phyloP scores from a whole-genome alignment of 2,113 vertebrate species.

The Aptenodytes patagonicus region DNA sequence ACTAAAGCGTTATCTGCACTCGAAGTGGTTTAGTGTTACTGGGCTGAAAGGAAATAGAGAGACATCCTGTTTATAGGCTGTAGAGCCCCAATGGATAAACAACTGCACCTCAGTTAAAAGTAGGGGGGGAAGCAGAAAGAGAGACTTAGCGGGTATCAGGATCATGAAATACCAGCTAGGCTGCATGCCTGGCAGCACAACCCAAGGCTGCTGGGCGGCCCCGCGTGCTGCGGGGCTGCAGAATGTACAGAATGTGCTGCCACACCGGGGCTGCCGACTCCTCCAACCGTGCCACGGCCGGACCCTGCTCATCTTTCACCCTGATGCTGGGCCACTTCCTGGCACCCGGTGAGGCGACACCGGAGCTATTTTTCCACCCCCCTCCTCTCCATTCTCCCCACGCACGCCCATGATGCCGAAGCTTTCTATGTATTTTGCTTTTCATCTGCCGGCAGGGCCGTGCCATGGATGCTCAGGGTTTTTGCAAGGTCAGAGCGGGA shows the following conservation, averaged over 20 bases:
- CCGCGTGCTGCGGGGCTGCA: not conserved
- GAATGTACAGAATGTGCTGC: slow-evolving; percentile 22
- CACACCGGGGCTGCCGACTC: not conserved
- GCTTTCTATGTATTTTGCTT: not conserved
- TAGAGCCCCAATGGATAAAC: slow-evolving; percentile 25
- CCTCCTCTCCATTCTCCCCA: not conserved
- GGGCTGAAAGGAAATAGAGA: slow-evolving; percentile 42
- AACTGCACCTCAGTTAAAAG: not conserved
- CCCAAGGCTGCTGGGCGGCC: not conserved
- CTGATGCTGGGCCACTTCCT: not conserved
- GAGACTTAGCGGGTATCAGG: not conserved
- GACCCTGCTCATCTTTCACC: not conserved
- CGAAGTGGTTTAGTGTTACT: not conserved
- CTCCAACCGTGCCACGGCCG: not conserved
- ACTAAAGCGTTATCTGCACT: not conserved
- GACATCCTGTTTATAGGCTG: slow-evolving; percentile 57
- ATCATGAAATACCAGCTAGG: not conserved
- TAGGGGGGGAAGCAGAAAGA: not conserved
- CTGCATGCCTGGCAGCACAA: not conserved
- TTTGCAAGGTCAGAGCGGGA: not conserved
- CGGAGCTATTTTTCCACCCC: not conserved
- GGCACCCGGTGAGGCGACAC: not conserved
- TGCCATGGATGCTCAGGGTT: accelerated
- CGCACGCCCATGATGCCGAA: accelerated
- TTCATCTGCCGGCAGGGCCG: not conserved